These are phyloP conservation scores for Limnephilus lunatus DNA, from an alignment of 2,888 invertebrate species.

Conservation along the genomic window DNA sequence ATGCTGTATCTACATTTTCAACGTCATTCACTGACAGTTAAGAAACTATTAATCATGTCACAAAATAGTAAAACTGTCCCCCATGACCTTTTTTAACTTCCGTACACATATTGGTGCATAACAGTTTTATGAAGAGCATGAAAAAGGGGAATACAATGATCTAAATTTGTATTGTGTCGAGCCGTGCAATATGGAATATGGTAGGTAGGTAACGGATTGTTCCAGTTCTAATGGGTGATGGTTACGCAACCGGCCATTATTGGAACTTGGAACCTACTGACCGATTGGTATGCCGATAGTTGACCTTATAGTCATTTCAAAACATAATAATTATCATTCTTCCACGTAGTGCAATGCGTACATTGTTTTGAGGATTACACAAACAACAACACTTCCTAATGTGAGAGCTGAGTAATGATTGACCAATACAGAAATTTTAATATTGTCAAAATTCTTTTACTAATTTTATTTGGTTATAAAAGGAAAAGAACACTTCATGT, in stretches of 20 bases:
- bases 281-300: conserved; percentile 59
- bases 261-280: conserved; percentile 59
- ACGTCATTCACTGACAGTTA: too few species aligned
- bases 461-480: not conserved
- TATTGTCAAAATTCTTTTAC: not conserved
- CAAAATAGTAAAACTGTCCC: too few species aligned
- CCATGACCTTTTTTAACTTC: too few species aligned
- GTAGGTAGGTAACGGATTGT: conserved; percentile 30
- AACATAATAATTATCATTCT: conserved; percentile 42
- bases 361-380: not conserved
- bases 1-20: too few species aligned
- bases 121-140: too few species aligned
- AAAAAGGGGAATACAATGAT: not conserved
- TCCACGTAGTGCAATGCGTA: not conserved
- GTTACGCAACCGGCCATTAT: conserved; percentile 56
- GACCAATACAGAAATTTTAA: not conserved
- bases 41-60: too few species aligned
- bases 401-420: not conserved
- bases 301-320: conserved; percentile 57
- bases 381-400: not conserved
- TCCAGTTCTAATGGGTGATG: conserved; percentile 33
- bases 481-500: not conserved
- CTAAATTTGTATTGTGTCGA: not conserved
- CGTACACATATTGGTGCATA: too few species aligned
- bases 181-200: conserved; percentile 6